phyloP scores from a whole-genome alignment of 2,113 vertebrate species.

The Platanista minor region DNA sequence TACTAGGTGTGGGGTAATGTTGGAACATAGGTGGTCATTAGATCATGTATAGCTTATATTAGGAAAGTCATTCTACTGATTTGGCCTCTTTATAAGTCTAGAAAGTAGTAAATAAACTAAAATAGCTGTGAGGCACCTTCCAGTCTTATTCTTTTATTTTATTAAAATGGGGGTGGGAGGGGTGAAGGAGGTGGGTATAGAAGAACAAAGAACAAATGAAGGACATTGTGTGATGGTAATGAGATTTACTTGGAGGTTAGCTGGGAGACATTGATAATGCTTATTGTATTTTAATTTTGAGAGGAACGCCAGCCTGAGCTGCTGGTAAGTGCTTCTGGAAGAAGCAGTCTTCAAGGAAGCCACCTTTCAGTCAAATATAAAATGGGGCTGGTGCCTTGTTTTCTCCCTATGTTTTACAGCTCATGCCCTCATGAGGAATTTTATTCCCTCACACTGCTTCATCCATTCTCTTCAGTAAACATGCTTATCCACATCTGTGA shows the following conservation, averaged over 20 bases:
- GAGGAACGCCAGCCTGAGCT: neutral
- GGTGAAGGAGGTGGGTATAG: neutral
- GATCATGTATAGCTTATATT: neutral
- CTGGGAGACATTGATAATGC: neutral
- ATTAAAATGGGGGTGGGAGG: neutral
- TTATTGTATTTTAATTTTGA: neutral
- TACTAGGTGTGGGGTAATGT: neutral
- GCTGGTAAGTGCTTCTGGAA: neutral
- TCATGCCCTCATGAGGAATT: neutral
- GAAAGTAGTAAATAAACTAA: neutral
- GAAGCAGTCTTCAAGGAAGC: neutral
- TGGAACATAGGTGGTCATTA: neutral
- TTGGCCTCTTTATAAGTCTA: neutral
- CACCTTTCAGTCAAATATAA: neutral
- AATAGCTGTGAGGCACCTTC: neutral
- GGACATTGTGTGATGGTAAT: neutral
- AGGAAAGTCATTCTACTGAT: neutral
- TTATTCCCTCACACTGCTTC: neutral
- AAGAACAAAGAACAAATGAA: neutral
- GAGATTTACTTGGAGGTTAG: neutral
- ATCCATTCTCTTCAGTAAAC: neutral
- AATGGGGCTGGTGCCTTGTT: neutral
- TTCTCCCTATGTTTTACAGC: neutral
- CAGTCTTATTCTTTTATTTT: constrained; percentile 31
- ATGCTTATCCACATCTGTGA: neutral